Conservation (phyloP, 2,113 vertebrate genomes). For the Noctilio leporinus region DNA sequence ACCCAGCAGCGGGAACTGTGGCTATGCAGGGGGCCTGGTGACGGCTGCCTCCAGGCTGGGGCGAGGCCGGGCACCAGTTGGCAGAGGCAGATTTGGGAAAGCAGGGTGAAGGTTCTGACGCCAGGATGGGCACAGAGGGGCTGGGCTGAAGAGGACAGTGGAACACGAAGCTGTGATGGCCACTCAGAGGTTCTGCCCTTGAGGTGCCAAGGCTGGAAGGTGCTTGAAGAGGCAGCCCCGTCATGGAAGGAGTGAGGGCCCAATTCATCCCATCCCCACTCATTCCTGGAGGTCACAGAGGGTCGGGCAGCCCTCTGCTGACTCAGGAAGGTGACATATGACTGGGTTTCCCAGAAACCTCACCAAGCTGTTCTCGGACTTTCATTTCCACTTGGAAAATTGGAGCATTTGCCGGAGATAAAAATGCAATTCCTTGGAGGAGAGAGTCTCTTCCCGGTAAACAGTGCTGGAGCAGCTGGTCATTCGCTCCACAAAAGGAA, state of each 20-base stretch:
- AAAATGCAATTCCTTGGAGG: neutral
- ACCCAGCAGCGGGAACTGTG: neutral
- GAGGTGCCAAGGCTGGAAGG: neutral
- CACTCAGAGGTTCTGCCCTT: neutral
- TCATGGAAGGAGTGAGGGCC: neutral
- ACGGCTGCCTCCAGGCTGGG: neutral
- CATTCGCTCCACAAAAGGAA: neutral
- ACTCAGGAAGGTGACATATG: neutral
- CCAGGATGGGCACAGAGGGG: too few species aligned
- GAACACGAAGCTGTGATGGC: fast-evolving
- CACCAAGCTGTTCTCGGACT: too few species aligned
- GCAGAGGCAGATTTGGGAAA: neutral
- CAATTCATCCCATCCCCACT: neutral
- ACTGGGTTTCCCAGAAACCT: neutral
- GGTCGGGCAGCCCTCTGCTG: neutral
- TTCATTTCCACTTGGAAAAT: neutral
- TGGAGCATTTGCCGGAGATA: too few species aligned
- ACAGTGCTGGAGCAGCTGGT: neutral
- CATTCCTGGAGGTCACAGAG: neutral
- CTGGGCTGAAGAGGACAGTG: fast-evolving
- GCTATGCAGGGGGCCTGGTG: neutral
- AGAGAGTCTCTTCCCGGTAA: neutral
- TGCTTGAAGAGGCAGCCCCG: neutral
- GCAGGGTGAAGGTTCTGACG: neutral
- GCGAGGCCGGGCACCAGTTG: neutral